Conservation (phyloP, 2,797 vertebrate genomes). For the Poecilia wingei region DNA sequence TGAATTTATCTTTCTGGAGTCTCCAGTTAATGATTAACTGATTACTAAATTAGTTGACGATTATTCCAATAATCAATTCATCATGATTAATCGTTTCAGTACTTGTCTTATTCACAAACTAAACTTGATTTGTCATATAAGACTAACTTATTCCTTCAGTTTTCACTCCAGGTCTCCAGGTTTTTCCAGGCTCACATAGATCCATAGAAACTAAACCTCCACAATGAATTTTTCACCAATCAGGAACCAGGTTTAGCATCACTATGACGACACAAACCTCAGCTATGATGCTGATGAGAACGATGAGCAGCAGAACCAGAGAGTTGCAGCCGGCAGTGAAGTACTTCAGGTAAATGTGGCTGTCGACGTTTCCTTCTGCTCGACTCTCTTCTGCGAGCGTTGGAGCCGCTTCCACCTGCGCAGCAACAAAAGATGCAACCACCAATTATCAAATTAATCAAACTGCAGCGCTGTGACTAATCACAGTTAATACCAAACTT, state of each 20-base stretch:
- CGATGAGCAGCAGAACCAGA: constrained; percentile 74
- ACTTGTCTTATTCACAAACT: not conserved
- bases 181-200: not conserved
- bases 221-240: not conserved
- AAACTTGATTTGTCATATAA: not conserved
- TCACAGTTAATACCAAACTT: no score
- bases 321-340: constrained; percentile 78
- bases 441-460: not conserved
- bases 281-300: constrained; percentile 61
- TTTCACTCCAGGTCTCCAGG: not conserved
- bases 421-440: not conserved
- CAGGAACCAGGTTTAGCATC: not conserved
- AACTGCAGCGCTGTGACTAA: no score
- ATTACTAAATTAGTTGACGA: no score
- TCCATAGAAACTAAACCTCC: not conserved
- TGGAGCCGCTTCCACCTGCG: constrained; percentile 46
- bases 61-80: no score
- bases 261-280: not conserved
- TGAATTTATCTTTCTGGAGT: no score
- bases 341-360: constrained; percentile 86
- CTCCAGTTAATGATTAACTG: no score
- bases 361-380: constrained; percentile 84
- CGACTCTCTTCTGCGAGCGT: constrained; percentile 85
- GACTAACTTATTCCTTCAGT: not conserved
- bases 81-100: no score